Percentiles rank a stretch among this genome's conserved stretches.
These are phyloP conservation scores for Ophion slaviceki DNA, from an alignment of 2,888 invertebrate species.

Conservation along the genomic window DNA sequence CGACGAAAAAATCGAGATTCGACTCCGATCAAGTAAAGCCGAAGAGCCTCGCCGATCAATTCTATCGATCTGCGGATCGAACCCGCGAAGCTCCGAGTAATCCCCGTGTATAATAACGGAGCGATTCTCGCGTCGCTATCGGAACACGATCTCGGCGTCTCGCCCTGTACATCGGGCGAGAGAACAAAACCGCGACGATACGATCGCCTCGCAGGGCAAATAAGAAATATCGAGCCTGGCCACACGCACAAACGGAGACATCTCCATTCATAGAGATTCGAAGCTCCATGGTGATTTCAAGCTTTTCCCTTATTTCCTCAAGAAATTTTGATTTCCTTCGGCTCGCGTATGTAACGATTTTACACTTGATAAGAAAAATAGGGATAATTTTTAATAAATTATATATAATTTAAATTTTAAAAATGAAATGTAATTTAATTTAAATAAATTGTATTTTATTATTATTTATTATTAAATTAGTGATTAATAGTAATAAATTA, in stretches of 20 bases:
- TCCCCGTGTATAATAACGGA: constrained; percentile 27
- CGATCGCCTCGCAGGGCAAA: constrained; percentile 36
- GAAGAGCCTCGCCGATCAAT: constrained; percentile 2
- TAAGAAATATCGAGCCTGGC: constrained; percentile 42
- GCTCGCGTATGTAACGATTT: not conserved
- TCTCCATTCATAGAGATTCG: constrained; percentile 54
- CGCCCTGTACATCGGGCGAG: constrained; percentile 6
- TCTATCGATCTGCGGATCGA: constrained; percentile 39
- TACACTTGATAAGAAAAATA: not conserved
- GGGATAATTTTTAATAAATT: not conserved
- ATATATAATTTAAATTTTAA: too few relatives aligned
- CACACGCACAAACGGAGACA: constrained; percentile 29
- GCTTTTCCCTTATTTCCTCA: constrained; percentile 30
- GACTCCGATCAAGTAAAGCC: constrained; percentile 29
- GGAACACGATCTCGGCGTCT: constrained; percentile 50
- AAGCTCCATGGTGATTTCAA: constrained; percentile 11
- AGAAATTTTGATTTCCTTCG: not conserved
- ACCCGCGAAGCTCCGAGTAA: constrained; percentile 14
- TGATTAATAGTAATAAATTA: too few relatives aligned
- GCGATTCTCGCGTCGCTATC: constrained; percentile 42
- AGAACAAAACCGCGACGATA: constrained; percentile 40
- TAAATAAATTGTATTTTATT: too few relatives aligned
- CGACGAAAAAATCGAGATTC: not conserved
- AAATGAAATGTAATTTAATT: too few relatives aligned
- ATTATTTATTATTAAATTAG: too few relatives aligned